Evolutionary conservation across 1,140 invertebrate species (phyloP).

Genomic region (Drosophila sturtevanti): DNA sequence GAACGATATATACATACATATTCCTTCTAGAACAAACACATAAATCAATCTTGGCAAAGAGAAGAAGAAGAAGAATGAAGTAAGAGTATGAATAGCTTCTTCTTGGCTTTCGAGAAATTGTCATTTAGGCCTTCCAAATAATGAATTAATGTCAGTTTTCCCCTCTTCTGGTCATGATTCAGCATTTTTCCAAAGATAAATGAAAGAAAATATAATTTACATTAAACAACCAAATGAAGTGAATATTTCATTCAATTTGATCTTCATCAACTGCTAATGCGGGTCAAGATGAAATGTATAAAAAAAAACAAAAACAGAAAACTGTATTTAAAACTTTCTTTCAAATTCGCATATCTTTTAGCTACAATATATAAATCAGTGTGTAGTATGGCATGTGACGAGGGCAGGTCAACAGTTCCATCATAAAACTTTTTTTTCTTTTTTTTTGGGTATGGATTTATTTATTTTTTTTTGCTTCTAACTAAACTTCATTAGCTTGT

Average conservation of each 20-base stretch:
- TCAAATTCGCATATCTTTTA: background rate
- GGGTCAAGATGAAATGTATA: background rate
- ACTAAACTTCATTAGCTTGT: too few species aligned
- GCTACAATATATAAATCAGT: background rate
- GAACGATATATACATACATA: conserved; percentile 34
- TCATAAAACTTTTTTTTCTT: too few species aligned
- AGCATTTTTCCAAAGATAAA: background rate
- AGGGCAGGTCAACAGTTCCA: background rate
- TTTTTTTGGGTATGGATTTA: too few species aligned
- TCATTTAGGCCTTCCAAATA: conserved; percentile 17
- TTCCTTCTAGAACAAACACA: conserved; percentile 26
- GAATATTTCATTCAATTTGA: conserved; percentile 7
- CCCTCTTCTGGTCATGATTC: conserved; percentile 3
- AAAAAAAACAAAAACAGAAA: too few species aligned
- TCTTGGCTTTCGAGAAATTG: conserved; percentile 2
- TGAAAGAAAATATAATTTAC: conserved; percentile 6
- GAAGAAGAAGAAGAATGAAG: background rate
- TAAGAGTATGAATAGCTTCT: background rate
- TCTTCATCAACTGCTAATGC: conserved; percentile 5
- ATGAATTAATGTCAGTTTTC: conserved; percentile 8
- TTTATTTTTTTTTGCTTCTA: too few species aligned
- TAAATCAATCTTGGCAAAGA: conserved; percentile 47
- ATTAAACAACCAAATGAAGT: conserved; percentile 1
- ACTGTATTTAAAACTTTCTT: background rate
- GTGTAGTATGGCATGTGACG: background rate